These are phyloP conservation scores for Dione vanillae DNA, from an alignment of 2,888 invertebrate genomes.

Conservation along the genomic window DNA sequence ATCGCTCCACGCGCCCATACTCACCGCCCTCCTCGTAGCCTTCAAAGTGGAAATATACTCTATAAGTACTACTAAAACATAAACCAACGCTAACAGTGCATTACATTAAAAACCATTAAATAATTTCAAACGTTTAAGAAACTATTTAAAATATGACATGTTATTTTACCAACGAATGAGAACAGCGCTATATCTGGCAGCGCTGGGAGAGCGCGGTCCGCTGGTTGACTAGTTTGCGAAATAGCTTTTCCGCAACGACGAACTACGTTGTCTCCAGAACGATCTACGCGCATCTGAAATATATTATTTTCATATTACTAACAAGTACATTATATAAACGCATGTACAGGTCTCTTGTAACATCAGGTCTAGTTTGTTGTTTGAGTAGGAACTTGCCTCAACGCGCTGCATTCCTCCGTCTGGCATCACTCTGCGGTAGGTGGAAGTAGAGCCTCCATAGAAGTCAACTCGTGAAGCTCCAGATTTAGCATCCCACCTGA, in stretches of 20 bases:
- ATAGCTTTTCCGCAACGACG: conserved; percentile 58
- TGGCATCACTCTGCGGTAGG: conserved; percentile 55
- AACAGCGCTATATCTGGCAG: conserved; percentile 65
- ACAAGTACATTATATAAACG: not conserved
- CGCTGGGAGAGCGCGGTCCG: conserved; percentile 59
- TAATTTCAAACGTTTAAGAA: not conserved
- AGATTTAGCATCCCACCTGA: conserved; percentile 67
- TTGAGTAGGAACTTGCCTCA: conserved; percentile 52
- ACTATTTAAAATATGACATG: too few species aligned
- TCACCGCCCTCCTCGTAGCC: conserved; percentile 54
- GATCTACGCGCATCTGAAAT: conserved; percentile 60
- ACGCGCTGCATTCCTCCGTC: conserved; percentile 59
- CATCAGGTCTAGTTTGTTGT: too few species aligned
- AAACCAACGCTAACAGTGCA: too few species aligned
- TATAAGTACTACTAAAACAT: not conserved
- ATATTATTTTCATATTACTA: not conserved
- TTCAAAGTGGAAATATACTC: conserved; percentile 41
- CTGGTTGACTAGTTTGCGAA: conserved; percentile 49
- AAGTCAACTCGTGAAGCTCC: conserved; percentile 65
- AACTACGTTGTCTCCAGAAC: conserved; percentile 55
- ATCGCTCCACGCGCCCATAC: conserved; percentile 56
- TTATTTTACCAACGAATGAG: conserved; percentile 59
- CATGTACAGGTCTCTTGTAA: too few species aligned
- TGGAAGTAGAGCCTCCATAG: conserved; percentile 63
- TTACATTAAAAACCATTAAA: too few species aligned